Conservation (phyloP, 2,888 invertebrate genomes). For the Pollenia labialis region DNA sequence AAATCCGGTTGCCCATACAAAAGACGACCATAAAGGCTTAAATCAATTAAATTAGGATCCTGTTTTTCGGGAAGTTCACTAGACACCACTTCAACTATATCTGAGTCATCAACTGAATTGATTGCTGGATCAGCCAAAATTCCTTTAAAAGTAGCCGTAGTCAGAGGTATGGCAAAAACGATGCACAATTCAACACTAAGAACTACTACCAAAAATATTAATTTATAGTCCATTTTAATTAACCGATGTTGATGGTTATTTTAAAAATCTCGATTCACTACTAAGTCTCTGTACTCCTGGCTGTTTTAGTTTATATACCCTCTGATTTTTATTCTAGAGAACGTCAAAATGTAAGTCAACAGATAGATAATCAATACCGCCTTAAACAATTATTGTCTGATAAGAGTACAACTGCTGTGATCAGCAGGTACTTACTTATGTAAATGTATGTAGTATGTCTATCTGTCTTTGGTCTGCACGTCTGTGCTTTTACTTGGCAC, state of each 20-base stretch:
- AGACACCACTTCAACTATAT: slow-evolving; percentile 30
- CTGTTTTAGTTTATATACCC: slow-evolving; percentile 57
- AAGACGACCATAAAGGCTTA: slow-evolving; percentile 85
- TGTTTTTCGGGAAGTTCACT: background rate
- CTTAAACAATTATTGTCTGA: slow-evolving; percentile 18
- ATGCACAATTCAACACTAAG: background rate
- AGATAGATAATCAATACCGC: slow-evolving; percentile 18
- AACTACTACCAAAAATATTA: slow-evolving; percentile 16
- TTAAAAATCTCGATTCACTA: slow-evolving; percentile 20
- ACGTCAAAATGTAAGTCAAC: slow-evolving; percentile 29
- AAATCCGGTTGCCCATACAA: slow-evolving; percentile 86
- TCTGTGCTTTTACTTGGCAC: slow-evolving; percentile 2
- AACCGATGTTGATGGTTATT: background rate
- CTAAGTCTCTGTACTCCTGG: slow-evolving; percentile 9
- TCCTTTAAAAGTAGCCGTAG: slow-evolving; percentile 25
- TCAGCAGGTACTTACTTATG: slow-evolving; percentile 48
- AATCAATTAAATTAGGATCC: slow-evolving; percentile 84
- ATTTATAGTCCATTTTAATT: slow-evolving; percentile 44
- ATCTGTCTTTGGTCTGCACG: background rate
- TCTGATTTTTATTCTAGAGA: slow-evolving; percentile 14
- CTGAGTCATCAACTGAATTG: slow-evolving; percentile 21
- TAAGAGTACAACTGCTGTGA: slow-evolving; percentile 45
- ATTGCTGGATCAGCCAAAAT: background rate
- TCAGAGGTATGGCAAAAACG: slow-evolving; percentile 4
- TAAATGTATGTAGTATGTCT: background rate